Conservation (phyloP, 2,888 invertebrate species). For the Bellardia bayeri region DNA sequence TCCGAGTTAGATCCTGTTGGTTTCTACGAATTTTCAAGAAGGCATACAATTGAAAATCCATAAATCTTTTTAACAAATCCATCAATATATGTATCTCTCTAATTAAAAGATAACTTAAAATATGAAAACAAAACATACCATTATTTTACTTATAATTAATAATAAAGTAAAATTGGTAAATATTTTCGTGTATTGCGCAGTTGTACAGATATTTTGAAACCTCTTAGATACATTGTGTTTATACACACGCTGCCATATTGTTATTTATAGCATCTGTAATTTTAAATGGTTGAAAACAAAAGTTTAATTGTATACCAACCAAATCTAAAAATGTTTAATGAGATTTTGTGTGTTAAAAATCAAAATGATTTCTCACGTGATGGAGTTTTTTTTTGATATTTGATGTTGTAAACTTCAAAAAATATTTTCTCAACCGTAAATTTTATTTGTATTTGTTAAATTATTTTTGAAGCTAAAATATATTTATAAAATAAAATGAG, state of each 20-base stretch:
- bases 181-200: background rate
- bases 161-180: background rate
- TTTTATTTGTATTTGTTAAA: background rate
- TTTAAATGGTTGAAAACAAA: background rate
- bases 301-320: background rate
- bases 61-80: too few relatives aligned
- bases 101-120: too few relatives aligned
- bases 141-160: background rate
- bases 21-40: too few relatives aligned
- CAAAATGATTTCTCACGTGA: constrained; percentile 35
- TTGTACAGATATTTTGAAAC: background rate
- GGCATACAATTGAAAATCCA: too few relatives aligned
- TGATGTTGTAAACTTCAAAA: background rate
- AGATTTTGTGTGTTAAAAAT: background rate
- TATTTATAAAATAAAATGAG: constrained; percentile 4
- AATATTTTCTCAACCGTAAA: constrained; percentile 38
- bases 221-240: background rate
- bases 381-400: background rate
- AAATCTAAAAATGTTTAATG: background rate
- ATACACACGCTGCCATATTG: background rate
- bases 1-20: too few relatives aligned
- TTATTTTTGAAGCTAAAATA: constrained; percentile 8
- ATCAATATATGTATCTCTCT: too few relatives aligned
- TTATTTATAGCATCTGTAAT: background rate
- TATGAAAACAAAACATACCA: background rate